phyloP scores from a whole-genome alignment of 2,888 invertebrate genomes.

The Zygaena filipendulae region DNA sequence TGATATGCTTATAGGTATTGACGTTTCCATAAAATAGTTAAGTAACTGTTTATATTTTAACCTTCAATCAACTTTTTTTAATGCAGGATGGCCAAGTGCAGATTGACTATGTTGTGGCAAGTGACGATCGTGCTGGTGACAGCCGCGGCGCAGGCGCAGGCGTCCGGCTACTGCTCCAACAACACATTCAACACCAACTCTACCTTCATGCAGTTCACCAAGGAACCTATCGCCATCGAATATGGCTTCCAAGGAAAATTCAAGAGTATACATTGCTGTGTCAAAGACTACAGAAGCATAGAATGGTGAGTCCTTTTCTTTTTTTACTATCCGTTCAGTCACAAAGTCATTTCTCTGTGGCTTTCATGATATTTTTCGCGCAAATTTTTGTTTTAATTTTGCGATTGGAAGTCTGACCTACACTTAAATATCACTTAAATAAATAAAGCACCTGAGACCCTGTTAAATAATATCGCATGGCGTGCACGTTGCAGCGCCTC shows the following conservation, averaged over 20 bases:
- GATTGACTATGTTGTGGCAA: slow-evolving; percentile 36
- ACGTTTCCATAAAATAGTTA: no score
- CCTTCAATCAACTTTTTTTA: slow-evolving; percentile 9
- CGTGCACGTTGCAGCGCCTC: no score
- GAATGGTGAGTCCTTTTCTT: slow-evolving; percentile 85
- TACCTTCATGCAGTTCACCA: slow-evolving; percentile 78
- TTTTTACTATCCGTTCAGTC: no score
- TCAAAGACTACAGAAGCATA: slow-evolving; percentile 80
- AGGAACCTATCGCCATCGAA: slow-evolving; percentile 75
- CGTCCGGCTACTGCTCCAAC: slow-evolving; percentile 67
- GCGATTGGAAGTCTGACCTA: no score
- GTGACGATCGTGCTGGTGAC: slow-evolving; percentile 30
- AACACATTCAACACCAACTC: slow-evolving; percentile 68
- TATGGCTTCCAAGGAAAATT: slow-evolving; percentile 76
- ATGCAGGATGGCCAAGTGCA: slow-evolving; percentile 31
- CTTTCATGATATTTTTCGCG: no score
- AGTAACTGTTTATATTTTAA: no score
- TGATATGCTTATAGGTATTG: no score
- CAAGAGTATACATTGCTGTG: slow-evolving; percentile 82
- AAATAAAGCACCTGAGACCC: no score
- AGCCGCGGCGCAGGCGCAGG: slow-evolving; percentile 25
- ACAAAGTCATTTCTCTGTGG: no score
- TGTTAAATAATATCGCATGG: no score
- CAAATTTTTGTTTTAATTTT: no score
- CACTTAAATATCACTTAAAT: no score